Conservation (phyloP, 2,113 vertebrate genomes). For the Smithornis capensis region DNA sequence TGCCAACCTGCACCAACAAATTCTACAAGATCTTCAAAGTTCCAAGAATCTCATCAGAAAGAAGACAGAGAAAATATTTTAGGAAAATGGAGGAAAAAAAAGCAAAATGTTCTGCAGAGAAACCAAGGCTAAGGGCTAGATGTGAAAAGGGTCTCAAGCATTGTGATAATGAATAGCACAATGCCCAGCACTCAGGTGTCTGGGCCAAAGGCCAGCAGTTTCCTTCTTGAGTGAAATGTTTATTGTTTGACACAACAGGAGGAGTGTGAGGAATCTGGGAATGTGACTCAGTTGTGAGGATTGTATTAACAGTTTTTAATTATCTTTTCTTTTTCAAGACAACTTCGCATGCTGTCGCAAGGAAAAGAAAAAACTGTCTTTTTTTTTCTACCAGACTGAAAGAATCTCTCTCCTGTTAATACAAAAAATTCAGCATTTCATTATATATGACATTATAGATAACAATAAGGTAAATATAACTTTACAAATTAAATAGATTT, state of each 20-base stretch:
- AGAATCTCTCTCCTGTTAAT: background rate
- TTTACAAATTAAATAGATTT: background rate
- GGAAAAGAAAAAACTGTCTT: background rate
- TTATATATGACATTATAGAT: too few species aligned
- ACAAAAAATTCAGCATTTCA: background rate
- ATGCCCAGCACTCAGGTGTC: background rate
- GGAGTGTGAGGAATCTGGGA: background rate
- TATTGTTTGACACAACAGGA: constrained; percentile 1
- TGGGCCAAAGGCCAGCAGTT: background rate
- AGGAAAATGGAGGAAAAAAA: background rate
- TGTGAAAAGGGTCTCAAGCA: background rate
- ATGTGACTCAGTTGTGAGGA: background rate
- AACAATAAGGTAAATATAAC: background rate
- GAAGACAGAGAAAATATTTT: background rate
- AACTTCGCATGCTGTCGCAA: background rate
- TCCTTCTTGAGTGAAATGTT: background rate
- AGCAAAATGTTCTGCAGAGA: background rate
- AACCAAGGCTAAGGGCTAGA: background rate
- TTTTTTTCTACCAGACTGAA: background rate
- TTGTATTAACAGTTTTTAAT: constrained; percentile 17
- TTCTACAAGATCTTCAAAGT: background rate
- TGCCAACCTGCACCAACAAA: background rate
- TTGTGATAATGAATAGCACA: background rate
- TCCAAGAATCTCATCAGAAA: background rate
- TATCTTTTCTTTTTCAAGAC: constrained; percentile 7